These are phyloP conservation scores for Rotaria macrura DNA, from an alignment of 2,888 invertebrate species.

Conservation along the genomic window DNA sequence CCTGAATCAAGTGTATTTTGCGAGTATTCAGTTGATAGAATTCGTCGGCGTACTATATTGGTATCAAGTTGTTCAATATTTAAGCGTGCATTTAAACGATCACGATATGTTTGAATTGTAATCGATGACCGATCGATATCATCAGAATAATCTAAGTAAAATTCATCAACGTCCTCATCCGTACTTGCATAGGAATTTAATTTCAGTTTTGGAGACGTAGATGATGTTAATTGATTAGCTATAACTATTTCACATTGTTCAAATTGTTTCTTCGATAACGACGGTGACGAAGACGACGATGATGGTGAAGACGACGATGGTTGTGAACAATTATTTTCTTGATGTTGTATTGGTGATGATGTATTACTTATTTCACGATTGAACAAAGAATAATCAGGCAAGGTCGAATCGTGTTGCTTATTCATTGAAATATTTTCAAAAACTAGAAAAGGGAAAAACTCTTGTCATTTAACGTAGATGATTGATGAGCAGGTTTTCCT, in stretches of 20 bases:
- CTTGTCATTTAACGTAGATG: too few species aligned
- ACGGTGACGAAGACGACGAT: neutral
- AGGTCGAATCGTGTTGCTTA: neutral
- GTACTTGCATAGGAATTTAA: neutral
- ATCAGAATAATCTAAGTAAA: neutral
- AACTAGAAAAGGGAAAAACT: neutral
- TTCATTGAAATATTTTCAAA: neutral
- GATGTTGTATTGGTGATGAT: neutral
- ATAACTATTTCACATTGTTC: neutral
- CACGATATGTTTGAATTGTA: neutral
- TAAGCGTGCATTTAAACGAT: neutral
- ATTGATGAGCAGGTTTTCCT: too few species aligned
- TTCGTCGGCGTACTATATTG: neutral
- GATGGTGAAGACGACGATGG: too few species aligned
- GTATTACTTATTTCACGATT: neutral
- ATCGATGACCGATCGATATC: neutral
- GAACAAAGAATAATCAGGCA: neutral
- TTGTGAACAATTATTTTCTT: neutral
- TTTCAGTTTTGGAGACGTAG: neutral
- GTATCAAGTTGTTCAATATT: neutral
- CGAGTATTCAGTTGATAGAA: neutral
- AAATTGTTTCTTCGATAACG: neutral
- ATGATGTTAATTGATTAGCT: neutral
- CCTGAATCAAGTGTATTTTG: neutral
- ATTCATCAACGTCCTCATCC: conserved; percentile 16